Conservation (phyloP, 2,888 invertebrate species). For the Anorthoa munda region DNA sequence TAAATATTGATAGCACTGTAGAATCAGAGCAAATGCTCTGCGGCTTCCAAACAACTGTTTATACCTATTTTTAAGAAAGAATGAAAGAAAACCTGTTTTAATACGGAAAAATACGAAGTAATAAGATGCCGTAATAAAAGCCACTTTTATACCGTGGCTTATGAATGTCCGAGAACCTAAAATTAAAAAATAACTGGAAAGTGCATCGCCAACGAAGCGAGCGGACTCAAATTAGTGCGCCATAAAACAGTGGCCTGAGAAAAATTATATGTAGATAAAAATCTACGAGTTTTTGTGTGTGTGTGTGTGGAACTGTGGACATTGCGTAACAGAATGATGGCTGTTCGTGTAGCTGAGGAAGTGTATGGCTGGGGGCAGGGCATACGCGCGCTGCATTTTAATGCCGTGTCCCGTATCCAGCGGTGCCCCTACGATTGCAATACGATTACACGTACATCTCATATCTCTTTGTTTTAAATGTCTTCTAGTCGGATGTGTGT, state of each 20-base stretch:
- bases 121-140: conserved; percentile 34
- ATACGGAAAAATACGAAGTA: conserved; percentile 9
- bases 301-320: conserved; percentile 60
- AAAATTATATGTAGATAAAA: conserved; percentile 53
- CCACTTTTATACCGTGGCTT: conserved; percentile 26
- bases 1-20: conserved; percentile 48
- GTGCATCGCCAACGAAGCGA: conserved; percentile 53
- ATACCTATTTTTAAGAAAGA: conserved; percentile 3
- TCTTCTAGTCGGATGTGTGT: conserved; percentile 48
- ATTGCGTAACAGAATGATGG: conserved; percentile 74
- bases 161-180: conserved; percentile 40
- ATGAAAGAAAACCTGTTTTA: conserved; percentile 12
- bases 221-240: conserved; percentile 50
- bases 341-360: conserved; percentile 65
- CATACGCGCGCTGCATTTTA: conserved; percentile 81
- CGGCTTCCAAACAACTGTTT: conserved; percentile 1
- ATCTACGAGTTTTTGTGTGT: conserved; percentile 57
- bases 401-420: conserved; percentile 73
- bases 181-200: conserved; percentile 50
- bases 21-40: conserved; percentile 25
- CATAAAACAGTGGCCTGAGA: conserved; percentile 56
- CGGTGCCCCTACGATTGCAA: conserved; percentile 60
- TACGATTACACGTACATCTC: conserved; percentile 63
- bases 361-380: conserved; percentile 68
- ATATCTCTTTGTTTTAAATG: conserved; percentile 59